Base-by-base conservation (phyloP, 2,888 invertebrate species). In the Drosophila mercatorum region DNA sequence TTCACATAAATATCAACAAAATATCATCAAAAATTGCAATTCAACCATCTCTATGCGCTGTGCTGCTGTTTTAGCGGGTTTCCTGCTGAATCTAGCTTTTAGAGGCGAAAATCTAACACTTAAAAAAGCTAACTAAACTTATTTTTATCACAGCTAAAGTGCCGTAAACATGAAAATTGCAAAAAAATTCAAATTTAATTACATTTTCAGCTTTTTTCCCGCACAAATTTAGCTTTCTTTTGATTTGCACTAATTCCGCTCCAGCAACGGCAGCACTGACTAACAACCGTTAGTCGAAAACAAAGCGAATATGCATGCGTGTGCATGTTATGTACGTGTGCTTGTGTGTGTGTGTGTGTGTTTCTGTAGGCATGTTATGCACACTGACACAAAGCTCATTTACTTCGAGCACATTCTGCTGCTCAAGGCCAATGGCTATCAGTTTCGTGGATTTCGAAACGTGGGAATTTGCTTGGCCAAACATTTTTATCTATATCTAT, bases 221-320 rank as follows among this genome's bases (percentile, higher is more conserved):
- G 28, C 22, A 6, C 17, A 3, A n/a, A n/a, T 17, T 36, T 51
- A 7, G 51, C 51, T 36, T 36, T 34, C 2, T 17, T 22, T 51
- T 12, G 51, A 10, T 12, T 51, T 34, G 17, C 51, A 12, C 34
- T 34, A n/a, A 17, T 34, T 12, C 36, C 17, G 1, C 17, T 22
- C 17, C 12, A 51, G 0, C 17, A 51, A 51, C 22, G 34, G 12
- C 51, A 22, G 3, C 51, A 51, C 51, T 36, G 51, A 17, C 12
- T 11, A 36, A 51, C 68, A 64, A 78, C 74, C 75, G 60, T 68
- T 74, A 61, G 58, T n/a, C 44, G 61, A 78, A 64, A 73, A 64
- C 78, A 75, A 58, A 68, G 47, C 63, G 26, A 22, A 22, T 36
- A 46, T 22, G 14, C 3, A 14, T 44, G 31, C 17, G 12, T 26